Evolutionary conservation across 2,113 vertebrate genomes (phyloP).

Genomic region (Glaucidium brasilianum): DNA sequence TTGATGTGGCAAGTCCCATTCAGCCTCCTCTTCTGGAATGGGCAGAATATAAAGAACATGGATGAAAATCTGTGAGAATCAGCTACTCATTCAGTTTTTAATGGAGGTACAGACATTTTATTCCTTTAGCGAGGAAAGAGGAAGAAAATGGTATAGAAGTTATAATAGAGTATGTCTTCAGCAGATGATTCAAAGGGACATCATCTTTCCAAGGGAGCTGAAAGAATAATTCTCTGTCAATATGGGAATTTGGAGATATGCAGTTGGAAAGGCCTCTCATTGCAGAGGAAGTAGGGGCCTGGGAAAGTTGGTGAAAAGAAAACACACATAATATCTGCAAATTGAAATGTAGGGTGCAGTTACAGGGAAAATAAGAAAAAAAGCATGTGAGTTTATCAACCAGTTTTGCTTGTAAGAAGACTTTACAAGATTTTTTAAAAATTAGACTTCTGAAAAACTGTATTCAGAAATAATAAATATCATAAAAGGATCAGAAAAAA

Average conservation of each 20-base stretch:
- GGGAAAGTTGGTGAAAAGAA: conserved; percentile 2
- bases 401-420: background rate
- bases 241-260: conserved; percentile 25
- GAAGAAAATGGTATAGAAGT: conserved; percentile 47
- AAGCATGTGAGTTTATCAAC: background rate
- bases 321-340: background rate
- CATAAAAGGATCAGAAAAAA: background rate
- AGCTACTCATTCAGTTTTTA: conserved; percentile 15
- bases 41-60: background rate
- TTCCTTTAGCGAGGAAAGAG: conserved; percentile 53
- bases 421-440: background rate
- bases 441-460: background rate
- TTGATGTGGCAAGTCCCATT: background rate
- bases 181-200: background rate
- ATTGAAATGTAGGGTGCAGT: background rate
- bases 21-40: background rate
- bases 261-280: background rate
- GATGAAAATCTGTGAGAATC: background rate
- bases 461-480: background rate
- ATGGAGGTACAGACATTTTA: conserved; percentile 38
- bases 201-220: conserved; percentile 27
- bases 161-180: conserved; percentile 46
- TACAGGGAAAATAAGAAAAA: background rate
- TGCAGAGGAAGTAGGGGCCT: conserved; percentile 24
- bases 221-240: conserved; percentile 56